These are phyloP conservation scores for Drosophila nigrodunni DNA, from an alignment of 1,140 invertebrate species.

Conservation along the genomic window DNA sequence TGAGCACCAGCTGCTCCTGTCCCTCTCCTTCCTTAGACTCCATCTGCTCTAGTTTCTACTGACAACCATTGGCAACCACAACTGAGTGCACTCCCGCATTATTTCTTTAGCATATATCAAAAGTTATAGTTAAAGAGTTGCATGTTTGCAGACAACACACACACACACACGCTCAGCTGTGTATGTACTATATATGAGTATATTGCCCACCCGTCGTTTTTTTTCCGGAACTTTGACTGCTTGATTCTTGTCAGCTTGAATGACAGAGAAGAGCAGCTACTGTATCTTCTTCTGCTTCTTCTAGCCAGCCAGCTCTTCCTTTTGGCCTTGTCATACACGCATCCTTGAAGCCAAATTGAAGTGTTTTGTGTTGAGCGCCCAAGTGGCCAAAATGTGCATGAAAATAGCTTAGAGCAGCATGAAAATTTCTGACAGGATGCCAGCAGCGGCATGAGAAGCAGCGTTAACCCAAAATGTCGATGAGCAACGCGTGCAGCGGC, in stretches of 20 bases:
- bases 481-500: conserved; percentile 32
- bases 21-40: conserved; percentile 18
- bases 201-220: conserved; percentile 44
- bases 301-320: background rate
- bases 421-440: conserved; percentile 73
- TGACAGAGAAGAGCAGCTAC: background rate
- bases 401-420: conserved; percentile 79
- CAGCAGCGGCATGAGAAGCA: conserved; percentile 30
- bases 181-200: conserved; percentile 9
- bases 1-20: conserved; percentile 1
- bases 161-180: conserved; percentile 1
- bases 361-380: conserved; percentile 72
- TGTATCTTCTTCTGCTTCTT: background rate
- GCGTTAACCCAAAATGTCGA: conserved; percentile 43
- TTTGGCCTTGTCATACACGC: conserved; percentile 34
- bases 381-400: conserved; percentile 80
- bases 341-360: conserved; percentile 79
- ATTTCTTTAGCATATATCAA: conserved; percentile 81
- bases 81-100: conserved; percentile 76
- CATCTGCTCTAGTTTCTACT: conserved; percentile 4
- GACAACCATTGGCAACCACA: conserved; percentile 58
- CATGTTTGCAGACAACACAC: conserved; percentile 35
- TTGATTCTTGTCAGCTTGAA: conserved; percentile 61
- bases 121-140: conserved; percentile 82
- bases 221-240: conserved; percentile 69